Evolutionary conservation across 1,140 invertebrate species (phyloP).

Genomic region (Sesamia nonagrioides): DNA sequence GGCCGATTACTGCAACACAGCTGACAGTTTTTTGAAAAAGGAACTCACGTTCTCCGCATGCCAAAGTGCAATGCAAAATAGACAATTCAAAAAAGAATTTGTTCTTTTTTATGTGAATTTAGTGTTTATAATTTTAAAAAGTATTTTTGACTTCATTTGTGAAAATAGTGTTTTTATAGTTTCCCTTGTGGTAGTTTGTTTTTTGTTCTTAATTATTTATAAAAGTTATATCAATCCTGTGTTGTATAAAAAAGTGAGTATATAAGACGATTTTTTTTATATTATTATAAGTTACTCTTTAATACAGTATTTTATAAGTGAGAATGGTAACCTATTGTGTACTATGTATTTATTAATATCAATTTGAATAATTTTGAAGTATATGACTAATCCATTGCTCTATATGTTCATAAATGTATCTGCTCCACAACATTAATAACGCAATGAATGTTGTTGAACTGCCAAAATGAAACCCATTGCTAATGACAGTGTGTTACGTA

Average conservation of each 20-base stretch:
- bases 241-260: slow-evolving; percentile 68
- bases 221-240: slow-evolving; percentile 71
- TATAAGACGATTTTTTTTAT: background rate
- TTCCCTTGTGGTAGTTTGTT: slow-evolving; percentile 54
- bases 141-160: slow-evolving; percentile 53
- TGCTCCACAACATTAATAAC: no score
- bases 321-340: no score
- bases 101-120: background rate
- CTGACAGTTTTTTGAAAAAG: background rate
- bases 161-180: slow-evolving; percentile 56
- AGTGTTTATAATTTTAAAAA: background rate
- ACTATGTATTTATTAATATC: no score
- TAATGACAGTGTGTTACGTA: no score
- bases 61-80: background rate
- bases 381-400: no score
- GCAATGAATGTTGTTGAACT: no score
- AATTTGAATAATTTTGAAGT: no score
- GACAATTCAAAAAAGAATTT: background rate
- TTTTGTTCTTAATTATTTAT: slow-evolving; percentile 63
- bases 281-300: background rate
- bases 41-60: background rate
- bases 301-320: no score
- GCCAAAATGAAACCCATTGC: no score
- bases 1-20: background rate
- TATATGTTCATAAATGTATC: no score